A percentile compares a stretch with the other conserved stretches of the same genome.
phyloP scores from a whole-genome alignment of 1,140 invertebrate genomes.

The Euborellia annulipes region DNA sequence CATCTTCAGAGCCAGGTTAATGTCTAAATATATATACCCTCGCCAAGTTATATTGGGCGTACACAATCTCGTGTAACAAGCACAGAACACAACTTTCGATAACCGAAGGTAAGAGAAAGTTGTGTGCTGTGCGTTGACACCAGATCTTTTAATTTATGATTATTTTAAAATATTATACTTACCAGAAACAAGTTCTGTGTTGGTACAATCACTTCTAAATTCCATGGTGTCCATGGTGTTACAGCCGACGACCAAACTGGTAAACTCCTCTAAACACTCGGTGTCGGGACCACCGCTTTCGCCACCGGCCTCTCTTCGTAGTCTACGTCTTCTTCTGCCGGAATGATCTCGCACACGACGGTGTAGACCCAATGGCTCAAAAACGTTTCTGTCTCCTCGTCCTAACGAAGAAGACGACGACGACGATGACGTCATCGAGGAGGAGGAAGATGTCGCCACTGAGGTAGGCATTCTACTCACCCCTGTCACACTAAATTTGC shows the following conservation, averaged over 20 bases:
- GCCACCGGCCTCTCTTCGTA: slow-evolving; percentile 16
- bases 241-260: slow-evolving; percentile 47
- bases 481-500: slow-evolving; percentile 47
- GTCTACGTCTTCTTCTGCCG: slow-evolving; percentile 17
- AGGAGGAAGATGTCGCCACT: neutral
- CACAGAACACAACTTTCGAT: too few relatives aligned
- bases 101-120: too few relatives aligned
- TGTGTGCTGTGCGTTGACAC: too few relatives aligned
- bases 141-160: too few relatives aligned
- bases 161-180: slow-evolving; percentile 5
- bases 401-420: neutral
- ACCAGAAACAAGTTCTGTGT: slow-evolving; percentile 34
- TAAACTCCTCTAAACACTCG: slow-evolving; percentile 31
- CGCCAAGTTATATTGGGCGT: too few relatives aligned
- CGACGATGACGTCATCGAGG: neutral
- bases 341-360: slow-evolving; percentile 17
- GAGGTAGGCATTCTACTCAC: slow-evolving; percentile 25
- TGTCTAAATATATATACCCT: too few relatives aligned
- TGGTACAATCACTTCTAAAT: slow-evolving; percentile 46
- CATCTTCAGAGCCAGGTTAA: too few relatives aligned
- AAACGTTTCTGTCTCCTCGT: neutral
- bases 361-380: slow-evolving; percentile 20
- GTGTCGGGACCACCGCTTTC: slow-evolving; percentile 16
- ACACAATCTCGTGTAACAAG: too few relatives aligned
- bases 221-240: slow-evolving; percentile 49